These are phyloP conservation scores for Pogonocichla stellata DNA, from an alignment of 2,113 vertebrate genomes.

Conservation along the genomic window DNA sequence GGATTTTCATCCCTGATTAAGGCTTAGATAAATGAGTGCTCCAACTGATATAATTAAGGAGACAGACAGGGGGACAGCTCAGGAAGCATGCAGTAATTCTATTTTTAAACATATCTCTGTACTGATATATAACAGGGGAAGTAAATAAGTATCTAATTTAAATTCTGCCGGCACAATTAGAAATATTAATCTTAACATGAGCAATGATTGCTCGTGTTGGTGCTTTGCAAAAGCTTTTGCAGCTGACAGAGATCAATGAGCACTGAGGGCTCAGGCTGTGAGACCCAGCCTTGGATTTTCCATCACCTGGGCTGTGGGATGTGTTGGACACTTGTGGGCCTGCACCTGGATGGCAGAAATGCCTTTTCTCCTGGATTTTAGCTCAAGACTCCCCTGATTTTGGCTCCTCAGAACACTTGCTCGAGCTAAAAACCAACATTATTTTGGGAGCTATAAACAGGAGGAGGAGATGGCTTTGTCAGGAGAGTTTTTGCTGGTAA, in stretches of 20 bases:
- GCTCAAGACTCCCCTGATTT: not conserved
- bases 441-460: not conserved
- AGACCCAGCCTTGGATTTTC: not conserved
- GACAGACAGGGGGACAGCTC: conserved; percentile 41
- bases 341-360: not conserved
- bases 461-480: not conserved
- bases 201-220: not conserved
- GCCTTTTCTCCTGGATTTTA: not conserved
- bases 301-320: rapidly evolving
- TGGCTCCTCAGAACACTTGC: not conserved
- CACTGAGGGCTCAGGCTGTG: not conserved
- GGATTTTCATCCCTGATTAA: conserved; percentile 64
- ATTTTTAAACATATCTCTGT: conserved; percentile 53
- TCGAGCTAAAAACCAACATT: not conserved
- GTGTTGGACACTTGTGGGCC: not conserved
- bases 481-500: not conserved
- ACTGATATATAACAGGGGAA: conserved; percentile 17
- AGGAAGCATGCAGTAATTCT: conserved; percentile 57
- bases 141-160: conserved; percentile 65
- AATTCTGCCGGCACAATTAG: conserved; percentile 61
- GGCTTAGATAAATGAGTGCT: conserved; percentile 66
- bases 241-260: not conserved
- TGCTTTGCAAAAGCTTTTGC: conserved; percentile 15
- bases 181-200: conserved; percentile 52
- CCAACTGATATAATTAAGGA: conserved; percentile 36